phyloP scores from a whole-genome alignment of 2,888 invertebrate species.

The Gandaritis pyraliata region DNA sequence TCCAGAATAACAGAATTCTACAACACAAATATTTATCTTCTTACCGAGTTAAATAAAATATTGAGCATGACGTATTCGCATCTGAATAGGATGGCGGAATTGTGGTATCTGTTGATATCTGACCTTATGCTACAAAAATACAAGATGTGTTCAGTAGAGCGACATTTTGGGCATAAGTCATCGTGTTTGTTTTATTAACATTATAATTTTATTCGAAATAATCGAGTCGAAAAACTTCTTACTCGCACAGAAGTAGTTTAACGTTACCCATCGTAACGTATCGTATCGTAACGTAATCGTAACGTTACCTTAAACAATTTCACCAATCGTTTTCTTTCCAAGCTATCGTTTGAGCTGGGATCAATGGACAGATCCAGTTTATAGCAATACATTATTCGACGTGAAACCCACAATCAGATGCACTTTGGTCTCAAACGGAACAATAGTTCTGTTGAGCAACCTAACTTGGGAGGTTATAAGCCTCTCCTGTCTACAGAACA shows the following conservation, averaged over 20 bases:
- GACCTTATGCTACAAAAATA: too few species aligned
- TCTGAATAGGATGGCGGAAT: background rate
- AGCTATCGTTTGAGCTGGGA: constrained; percentile 35
- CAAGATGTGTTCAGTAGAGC: too few species aligned
- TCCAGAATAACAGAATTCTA: background rate
- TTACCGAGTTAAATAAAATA: background rate
- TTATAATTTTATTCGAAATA: background rate
- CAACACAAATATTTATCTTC: background rate
- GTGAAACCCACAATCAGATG: constrained; percentile 64
- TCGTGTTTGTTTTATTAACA: background rate
- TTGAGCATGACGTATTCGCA: background rate
- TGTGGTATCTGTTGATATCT: too few species aligned
- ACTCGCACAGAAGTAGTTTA: too few species aligned
- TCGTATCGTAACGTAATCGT: too few species aligned
- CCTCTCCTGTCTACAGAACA: constrained; percentile 28
- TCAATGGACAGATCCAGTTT: constrained; percentile 58
- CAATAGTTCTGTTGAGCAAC: constrained; percentile 62
- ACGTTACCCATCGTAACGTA: too few species aligned
- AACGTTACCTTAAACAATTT: background rate
- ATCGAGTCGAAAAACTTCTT: too few species aligned
- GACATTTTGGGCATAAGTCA: too few species aligned
- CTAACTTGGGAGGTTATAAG: constrained; percentile 38
- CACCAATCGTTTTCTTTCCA: constrained; percentile 12
- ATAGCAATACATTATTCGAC: constrained; percentile 59
- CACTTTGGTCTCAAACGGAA: constrained; percentile 63